Evolutionary conservation across 2,113 vertebrate genomes (phyloP).

Genomic region (Mesitornis unicolor): DNA sequence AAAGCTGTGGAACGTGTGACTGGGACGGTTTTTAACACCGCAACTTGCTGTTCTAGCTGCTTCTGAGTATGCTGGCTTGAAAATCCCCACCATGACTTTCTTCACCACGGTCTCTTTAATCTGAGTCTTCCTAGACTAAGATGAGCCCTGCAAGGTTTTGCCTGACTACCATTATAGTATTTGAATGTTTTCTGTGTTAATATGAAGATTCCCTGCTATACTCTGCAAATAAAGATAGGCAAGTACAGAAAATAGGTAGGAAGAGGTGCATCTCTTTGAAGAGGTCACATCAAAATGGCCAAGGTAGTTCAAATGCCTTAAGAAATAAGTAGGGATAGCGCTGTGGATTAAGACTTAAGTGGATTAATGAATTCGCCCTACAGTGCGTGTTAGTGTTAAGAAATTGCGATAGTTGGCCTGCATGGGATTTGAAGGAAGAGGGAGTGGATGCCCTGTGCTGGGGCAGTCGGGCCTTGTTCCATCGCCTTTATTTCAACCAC

Average conservation of each 20-base stretch:
- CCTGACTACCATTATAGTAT: accelerated
- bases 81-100: neutral
- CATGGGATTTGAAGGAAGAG: neutral
- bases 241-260: neutral
- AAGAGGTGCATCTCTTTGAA: neutral
- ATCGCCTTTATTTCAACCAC: neutral
- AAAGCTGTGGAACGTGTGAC: neutral
- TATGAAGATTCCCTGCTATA: neutral
- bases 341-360: neutral
- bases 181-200: neutral
- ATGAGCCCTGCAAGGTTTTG: neutral
- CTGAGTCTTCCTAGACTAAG: neutral
- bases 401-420: neutral
- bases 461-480: accelerated
- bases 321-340: neutral
- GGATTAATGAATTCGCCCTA: neutral
- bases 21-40: neutral
- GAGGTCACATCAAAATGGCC: neutral
- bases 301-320: neutral
- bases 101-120: neutral
- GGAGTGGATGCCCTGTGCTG: neutral
- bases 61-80: accelerated
- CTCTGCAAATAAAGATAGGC: too few species aligned
- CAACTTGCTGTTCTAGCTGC: neutral
- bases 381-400: neutral